Base-by-base conservation (phyloP, 2,888 invertebrate species). In the Nemoura dubitans region DNA sequence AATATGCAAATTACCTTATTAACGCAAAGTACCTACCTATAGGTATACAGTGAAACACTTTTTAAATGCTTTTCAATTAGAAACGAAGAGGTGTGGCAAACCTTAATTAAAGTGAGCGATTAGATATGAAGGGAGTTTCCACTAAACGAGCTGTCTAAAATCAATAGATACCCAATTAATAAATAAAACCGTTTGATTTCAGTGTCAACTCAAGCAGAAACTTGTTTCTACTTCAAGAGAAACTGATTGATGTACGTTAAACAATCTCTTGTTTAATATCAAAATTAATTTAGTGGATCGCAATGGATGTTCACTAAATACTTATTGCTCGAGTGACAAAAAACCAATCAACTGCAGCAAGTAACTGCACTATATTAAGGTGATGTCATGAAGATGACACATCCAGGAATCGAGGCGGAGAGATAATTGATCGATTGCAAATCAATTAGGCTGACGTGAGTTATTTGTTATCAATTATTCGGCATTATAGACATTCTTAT, bases 81-180 rank as follows among this genome's bases (percentile, higher is more conserved):
- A 59, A 59, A 59, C 21, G 3, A 59, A 59, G 59, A 59, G 59
- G 59, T 59, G 59, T 59, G 59, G 59, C 59, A 59, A 59, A 59
- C 59, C 59, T 59, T 59, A 59, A 59, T 59, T 59, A 59, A 59
- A 59, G 59, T 59, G 21, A 59, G 21, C 59, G 59, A 59, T 59
- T 59, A 59, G 59, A 59, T 59, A 59, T 7, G 59, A 59, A 59
- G 59, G 59, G 59, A 59, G 59, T 59, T 1, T 59, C 59, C 59
- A 59, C 59, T 59, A 59, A 59, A 59, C 59, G 59, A 59, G 16
- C 59, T 59, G 59, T 59, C 59, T 59, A 59, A 59, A 59, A 59
- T 59, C 59, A 59, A 59, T 59, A 7, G 59, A 59, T 59, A 59
- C 59, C 59, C 59, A 59, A 16, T 59, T 59, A 59, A 59, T 59